A percentile compares a stretch with the other conserved stretches of the same genome.
Conservation (phyloP, 1,140 invertebrate species). For the Cardiocondyla obscurior region DNA sequence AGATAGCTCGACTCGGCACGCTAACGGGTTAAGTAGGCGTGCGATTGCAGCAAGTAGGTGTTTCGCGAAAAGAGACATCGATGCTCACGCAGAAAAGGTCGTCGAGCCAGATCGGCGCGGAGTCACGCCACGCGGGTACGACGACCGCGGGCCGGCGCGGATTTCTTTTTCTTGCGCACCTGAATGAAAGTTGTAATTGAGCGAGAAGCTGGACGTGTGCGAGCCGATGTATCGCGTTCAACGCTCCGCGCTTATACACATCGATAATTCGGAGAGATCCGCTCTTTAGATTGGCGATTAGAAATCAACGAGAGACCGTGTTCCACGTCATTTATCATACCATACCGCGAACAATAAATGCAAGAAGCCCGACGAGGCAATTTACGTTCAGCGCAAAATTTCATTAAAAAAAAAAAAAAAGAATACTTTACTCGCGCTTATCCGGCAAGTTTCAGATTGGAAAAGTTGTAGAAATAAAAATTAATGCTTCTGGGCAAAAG, state of each 20-base stretch:
- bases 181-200: constrained; percentile 60
- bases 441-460: not conserved
- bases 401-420: not conserved
- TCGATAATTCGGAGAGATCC: constrained; percentile 34
- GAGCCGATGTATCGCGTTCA: not conserved
- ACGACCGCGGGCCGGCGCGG: constrained; percentile 30
- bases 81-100: constrained; percentile 58
- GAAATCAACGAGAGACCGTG: not conserved
- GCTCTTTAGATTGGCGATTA: constrained; percentile 20
- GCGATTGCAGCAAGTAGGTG: constrained; percentile 21
- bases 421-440: not conserved
- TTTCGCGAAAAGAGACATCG: constrained; percentile 61
- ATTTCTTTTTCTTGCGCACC: constrained; percentile 62
- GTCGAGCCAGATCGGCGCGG: constrained; percentile 45
- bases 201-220: not conserved
- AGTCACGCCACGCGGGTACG: constrained; percentile 45
- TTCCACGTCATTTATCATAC: constrained; percentile 8
- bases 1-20: not conserved
- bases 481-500: not conserved
- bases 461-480: not conserved
- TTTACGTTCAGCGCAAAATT: not conserved
- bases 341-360: not conserved
- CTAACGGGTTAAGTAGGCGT: constrained; percentile 47
- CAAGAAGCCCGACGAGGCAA: not conserved
- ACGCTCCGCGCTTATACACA: not conserved